Evolutionary conservation across 2,113 vertebrate species (phyloP).

Genomic region (Microcebus lehilahytsara): DNA sequence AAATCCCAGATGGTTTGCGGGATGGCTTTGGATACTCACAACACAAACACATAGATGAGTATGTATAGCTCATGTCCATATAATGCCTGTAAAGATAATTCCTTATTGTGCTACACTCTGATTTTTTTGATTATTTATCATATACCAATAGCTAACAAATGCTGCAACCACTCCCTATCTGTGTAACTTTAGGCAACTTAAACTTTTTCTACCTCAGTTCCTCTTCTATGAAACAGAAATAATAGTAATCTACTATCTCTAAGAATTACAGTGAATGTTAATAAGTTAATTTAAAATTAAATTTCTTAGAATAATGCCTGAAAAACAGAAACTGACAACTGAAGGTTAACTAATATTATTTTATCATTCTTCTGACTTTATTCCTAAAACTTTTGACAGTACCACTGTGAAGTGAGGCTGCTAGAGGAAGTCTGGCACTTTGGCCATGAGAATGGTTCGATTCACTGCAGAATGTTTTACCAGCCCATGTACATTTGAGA

Average conservation of each 20-base stretch:
- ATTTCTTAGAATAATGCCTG: not conserved
- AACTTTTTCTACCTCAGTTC: not conserved
- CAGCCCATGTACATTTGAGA: not conserved
- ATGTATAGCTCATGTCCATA: not conserved
- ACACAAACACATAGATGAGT: not conserved
- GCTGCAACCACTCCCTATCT: not conserved
- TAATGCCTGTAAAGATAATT: not conserved
- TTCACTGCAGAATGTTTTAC: not conserved
- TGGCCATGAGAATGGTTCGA: not conserved
- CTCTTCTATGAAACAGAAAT: not conserved
- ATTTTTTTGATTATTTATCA: not conserved
- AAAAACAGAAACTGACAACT: not conserved
- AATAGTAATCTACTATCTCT: not conserved
- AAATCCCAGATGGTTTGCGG: not conserved
- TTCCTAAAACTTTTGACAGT: not conserved
- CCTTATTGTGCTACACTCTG: not conserved
- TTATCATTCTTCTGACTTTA: not conserved
- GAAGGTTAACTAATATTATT: not conserved
- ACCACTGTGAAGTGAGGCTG: not conserved
- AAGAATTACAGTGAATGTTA: not conserved
- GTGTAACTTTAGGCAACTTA: not conserved
- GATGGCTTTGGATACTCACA: not conserved
- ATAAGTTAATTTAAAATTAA: not conserved
- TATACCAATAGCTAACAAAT: not conserved
- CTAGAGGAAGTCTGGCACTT: not conserved